Evolutionary conservation across 23 tunicate species (phyloP).

Genomic region (Botrylloides violaceus): DNA sequence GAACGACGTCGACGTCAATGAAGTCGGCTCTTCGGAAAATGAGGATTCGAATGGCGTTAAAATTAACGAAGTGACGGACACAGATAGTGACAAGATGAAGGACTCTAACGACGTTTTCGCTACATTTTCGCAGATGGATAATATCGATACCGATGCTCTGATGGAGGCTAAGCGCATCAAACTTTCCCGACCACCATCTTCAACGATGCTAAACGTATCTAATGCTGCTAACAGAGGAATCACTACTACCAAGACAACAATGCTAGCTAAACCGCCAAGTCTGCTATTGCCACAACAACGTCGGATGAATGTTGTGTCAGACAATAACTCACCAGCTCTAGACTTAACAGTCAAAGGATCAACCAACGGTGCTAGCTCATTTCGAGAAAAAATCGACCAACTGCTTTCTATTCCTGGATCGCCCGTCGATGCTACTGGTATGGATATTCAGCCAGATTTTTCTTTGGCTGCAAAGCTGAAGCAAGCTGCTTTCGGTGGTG

Average conservation of each 20-base stretch:
- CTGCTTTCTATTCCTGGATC: background rate
- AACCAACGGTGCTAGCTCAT: background rate
- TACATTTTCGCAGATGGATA: background rate
- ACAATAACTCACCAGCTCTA: background rate
- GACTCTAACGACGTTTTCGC: constrained; percentile 4
- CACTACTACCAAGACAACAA: background rate
- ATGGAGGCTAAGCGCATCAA: background rate
- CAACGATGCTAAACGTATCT: background rate
- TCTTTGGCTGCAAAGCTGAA: too few species aligned
- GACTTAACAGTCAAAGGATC: background rate
- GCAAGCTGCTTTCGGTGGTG: background rate
- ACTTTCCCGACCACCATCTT: background rate
- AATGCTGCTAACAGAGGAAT: background rate
- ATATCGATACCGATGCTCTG: background rate
- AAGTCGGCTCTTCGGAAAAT: too few species aligned
- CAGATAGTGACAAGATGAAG: background rate
- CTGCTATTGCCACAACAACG: background rate
- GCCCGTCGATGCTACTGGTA: background rate
- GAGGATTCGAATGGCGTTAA: too few species aligned
- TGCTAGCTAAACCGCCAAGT: background rate
- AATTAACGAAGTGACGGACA: background rate
- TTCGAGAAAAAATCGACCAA: constrained; percentile 1
- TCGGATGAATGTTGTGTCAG: background rate
- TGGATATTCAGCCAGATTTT: background rate
- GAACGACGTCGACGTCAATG: background rate